A percentile compares a stretch with the other conserved stretches of the same genome.
Evolutionary conservation across 2,797 vertebrate species (phyloP).

Genomic region (Holocentrus rufus): DNA sequence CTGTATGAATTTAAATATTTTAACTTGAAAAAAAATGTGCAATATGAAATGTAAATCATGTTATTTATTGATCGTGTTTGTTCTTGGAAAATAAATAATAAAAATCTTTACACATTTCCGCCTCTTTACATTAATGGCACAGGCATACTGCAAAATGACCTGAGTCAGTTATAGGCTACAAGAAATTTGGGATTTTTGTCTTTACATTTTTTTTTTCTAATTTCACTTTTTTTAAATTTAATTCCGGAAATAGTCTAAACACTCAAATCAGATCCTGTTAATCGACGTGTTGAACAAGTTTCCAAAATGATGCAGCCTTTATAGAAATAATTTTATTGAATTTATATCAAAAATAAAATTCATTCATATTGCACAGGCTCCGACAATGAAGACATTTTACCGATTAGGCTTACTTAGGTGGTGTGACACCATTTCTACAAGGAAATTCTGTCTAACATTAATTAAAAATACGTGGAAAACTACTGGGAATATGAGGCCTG

Average conservation of each 20-base stretch:
- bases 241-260: too few species aligned
- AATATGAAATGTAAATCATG: constrained; percentile 99
- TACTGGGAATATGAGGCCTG: constrained; percentile 93
- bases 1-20: constrained; percentile 99
- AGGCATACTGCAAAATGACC: background rate
- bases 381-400: constrained; percentile 79
- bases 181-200: too few species aligned
- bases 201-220: too few species aligned
- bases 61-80: constrained; percentile 99
- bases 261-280: background rate
- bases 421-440: constrained; percentile 85
- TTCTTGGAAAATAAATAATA: constrained; percentile 99
- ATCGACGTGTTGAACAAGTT: background rate
- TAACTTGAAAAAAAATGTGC: constrained; percentile 98
- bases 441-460: constrained; percentile 89
- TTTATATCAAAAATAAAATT: constrained; percentile 1
- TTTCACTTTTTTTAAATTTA: too few species aligned
- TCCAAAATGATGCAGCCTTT: too few species aligned
- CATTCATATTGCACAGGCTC: background rate
- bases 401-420: constrained; percentile 80
- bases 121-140: constrained; percentile 49
- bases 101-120: constrained; percentile 72
- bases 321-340: too few species aligned
- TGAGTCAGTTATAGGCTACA: background rate
- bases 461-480: constrained; percentile 91